Base-by-base conservation (phyloP, 2,888 invertebrate genomes). In the Pyralis farinalis region DNA sequence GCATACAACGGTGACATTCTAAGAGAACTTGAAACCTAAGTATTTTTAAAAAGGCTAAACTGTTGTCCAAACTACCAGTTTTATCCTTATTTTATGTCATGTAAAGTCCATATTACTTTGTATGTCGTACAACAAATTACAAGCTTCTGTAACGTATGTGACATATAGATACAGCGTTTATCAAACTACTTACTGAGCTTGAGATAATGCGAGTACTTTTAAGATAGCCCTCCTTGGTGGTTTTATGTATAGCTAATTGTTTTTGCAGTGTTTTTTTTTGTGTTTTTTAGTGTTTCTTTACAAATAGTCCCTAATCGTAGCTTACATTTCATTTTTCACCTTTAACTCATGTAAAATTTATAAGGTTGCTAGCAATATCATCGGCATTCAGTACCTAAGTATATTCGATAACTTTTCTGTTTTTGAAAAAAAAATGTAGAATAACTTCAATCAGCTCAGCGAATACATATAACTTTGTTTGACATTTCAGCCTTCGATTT, bases 41-140 rank as follows among this genome's bases (percentile, higher is more conserved):
- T 10, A 1, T 29, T 29, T 9, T 11, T 9, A 29, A 9, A 29
- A 29, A 29, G 9, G 29, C 29, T 10, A 29, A 10, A 29, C 9
- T 29, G 9, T 11, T 9, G 11, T 29, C 9, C 16, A 16, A 16
- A 16, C 16, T 16, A 16, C 16, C 16, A 16, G 2, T 16, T 16
- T 16, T 16, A 16, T 4, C 7, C 25, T 25, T 25, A 25, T 25
- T 39, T 28, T 35, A 21, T 20, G 35, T 36, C 29, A 39, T 22
- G 33, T 43, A 43, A 43, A 43, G 39, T 39, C 25, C 31, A 27
- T 38, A 25, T 25, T 25, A 25, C 25, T 25, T 25, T 25, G 32
- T 25, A 25, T 25, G n/a, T n/a, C n/a, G n/a, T n/a, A n/a, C n/a
- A n/a, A n/a, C n/a, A n/a, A n/a, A n/a, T n/a, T n/a, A n/a, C n/a